Base-by-base conservation (phyloP, 1,140 invertebrate genomes). In the Drosophila insularis region DNA sequence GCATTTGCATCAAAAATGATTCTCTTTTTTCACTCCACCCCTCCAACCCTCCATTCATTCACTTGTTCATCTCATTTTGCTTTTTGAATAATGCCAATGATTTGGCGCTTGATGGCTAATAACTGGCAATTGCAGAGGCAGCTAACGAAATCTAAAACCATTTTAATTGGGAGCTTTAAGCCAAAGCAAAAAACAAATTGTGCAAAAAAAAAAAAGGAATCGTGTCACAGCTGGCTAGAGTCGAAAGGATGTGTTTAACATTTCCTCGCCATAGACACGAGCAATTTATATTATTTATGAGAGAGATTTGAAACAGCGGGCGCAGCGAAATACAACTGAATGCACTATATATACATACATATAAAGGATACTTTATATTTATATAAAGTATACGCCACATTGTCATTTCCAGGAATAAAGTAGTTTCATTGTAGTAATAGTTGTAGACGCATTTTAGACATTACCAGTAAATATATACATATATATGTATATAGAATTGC, bases 231-330 rank as follows among this genome's bases (percentile, higher is more conserved):
- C 71, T 61, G 72, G 70, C 37, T 19, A 56, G 53, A 60, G 11
- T 59, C 60, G 61, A 74, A 86, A 71, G 56, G 46, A 81, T 81
- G 72, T 71, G 82, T 71, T 74, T 54, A 69, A 63, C 65, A 75
- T 32, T 69, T 76, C 69, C 65, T 58, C 68, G 54, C 19, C 3
- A 35, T 21, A 17, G 65, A 82, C 73, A 61, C 71, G 76, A 79
- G 78, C 78, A 82, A 87, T 81, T 71, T 66, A 50, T 62, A 82
- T 89, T 86, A 86, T 86, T 86, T 86, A 86, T 89, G 82, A 37
- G 82, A 75, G 79, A 50, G 43, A 66, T 79, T 89, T 87, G 79
- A 76, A 86, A 79, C 82, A 86, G 82, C 84, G 64, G 75, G 82
- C 78, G 61, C 68, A 80, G 68, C 71, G 50, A 68, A 78, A 85